Conservation (phyloP, 2,888 invertebrate species). For the Temnothorax rugatulus region DNA sequence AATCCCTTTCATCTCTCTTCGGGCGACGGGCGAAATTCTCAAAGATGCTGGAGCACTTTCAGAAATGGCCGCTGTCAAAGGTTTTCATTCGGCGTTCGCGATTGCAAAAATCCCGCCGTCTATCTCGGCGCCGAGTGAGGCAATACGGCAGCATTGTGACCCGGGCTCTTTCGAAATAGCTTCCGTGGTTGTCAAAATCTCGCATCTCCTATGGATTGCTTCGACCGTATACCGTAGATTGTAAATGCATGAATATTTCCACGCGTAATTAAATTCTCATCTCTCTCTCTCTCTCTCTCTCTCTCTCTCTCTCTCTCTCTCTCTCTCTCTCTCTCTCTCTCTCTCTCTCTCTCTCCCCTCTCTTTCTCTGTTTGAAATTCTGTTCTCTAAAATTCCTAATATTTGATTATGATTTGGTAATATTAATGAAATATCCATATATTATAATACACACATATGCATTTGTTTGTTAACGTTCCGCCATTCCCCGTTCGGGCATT, state of each 20-base stretch:
- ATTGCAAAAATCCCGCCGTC: conserved; percentile 46
- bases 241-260: background rate
- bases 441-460: background rate
- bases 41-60: conserved; percentile 51
- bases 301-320: too few species aligned
- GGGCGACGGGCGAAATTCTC: conserved; percentile 34
- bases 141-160: conserved; percentile 28
- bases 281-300: too few species aligned
- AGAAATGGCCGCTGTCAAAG: conserved; percentile 52
- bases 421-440: background rate
- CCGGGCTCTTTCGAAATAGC: conserved; percentile 24
- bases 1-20: conserved; percentile 48
- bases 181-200: conserved; percentile 25
- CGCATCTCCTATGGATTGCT: background rate
- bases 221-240: background rate
- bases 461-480: background rate
- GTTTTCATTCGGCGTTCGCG: conserved; percentile 9
- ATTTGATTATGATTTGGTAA: background rate
- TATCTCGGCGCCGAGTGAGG: conserved; percentile 28
- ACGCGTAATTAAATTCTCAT: conserved; percentile 16
- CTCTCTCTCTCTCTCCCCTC: too few species aligned
- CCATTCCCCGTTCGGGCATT: background rate
- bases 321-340: background rate
- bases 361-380: background rate
- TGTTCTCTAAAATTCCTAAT: background rate